A percentile compares a stretch with the other conserved stretches of the same genome.
Evolutionary conservation across 2,113 vertebrate genomes (phyloP).

Genomic region (Herpetotheres cachinnans): DNA sequence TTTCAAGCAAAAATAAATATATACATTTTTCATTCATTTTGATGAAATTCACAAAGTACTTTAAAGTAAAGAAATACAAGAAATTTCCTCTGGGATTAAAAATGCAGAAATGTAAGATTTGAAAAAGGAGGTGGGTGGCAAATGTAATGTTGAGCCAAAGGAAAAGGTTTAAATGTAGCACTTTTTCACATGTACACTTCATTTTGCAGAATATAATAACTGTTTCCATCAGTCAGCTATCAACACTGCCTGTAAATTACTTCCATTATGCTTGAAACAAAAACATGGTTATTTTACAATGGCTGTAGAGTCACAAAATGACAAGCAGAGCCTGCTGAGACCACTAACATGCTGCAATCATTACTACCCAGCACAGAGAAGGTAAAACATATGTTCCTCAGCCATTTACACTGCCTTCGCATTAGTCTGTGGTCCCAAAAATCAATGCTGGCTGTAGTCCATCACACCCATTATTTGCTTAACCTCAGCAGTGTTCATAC

Average conservation of each 20-base stretch:
- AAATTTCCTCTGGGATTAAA: conserved; percentile 41
- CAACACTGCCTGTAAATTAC: background rate
- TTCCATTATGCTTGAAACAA: background rate
- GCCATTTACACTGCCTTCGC: background rate
- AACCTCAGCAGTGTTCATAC: background rate
- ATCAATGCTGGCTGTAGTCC: background rate
- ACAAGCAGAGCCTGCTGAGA: background rate
- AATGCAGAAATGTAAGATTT: conserved; percentile 51
- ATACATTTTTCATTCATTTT: conserved; percentile 4
- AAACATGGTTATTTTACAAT: background rate
- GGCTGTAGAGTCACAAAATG: background rate
- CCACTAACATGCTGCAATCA: background rate
- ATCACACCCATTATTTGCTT: background rate
- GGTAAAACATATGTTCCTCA: background rate
- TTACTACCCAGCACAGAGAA: background rate
- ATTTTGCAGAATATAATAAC: background rate
- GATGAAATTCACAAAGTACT: conserved; percentile 40
- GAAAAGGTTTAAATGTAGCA: background rate
- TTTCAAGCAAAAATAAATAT: background rate
- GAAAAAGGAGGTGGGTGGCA: background rate
- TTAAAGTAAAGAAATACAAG: conserved; percentile 47
- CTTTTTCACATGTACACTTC: background rate
- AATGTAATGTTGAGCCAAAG: background rate
- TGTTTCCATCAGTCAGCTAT: background rate
- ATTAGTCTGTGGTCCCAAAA: background rate